Base-by-base conservation (phyloP, 1,140 invertebrate genomes). In the Akabosia matsudoensis region DNA sequence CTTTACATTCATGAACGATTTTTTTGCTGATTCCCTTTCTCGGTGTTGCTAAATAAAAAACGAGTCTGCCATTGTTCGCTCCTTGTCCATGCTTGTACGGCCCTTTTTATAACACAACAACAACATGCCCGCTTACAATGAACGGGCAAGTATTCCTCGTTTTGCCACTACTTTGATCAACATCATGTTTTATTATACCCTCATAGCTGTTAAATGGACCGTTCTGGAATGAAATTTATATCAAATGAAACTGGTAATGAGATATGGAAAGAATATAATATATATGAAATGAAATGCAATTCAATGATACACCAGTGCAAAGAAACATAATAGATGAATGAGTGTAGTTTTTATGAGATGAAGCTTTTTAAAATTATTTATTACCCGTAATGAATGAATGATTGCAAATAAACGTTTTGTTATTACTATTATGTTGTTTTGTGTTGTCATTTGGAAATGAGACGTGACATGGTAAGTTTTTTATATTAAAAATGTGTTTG, bases 181-280 rank as follows among this genome's bases (percentile, higher is more conserved):
- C 54, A 61, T 61, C 54, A 61, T 22, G 54, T 2, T 56, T 22
- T n/a, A 22, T 7, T 13, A 67, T 67, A 30, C 61, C 61, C 31
- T 30, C 61, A 31, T 67, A n/a, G 22, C 61, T 67, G 61, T 22
- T 67, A 67, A 67, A 67, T 67, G 61, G 28, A 67, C 61, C 61
- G 31, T 67, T 67, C 61, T 67, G 7, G 24, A 67, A 61, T 61
- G 54, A 61, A 61, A 67, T 67, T 22, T 67, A 67, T 67, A 67
- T 67, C 24, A 67, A 67, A 30, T 13, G 61, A 30, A 67, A 30
- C 1, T 67, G 2, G 61, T 67, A 67, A 67, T 67, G 61, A 31
- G 61, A 67, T 31, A 31, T 31, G 22, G 31, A 67, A 67, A 31
- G 31, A 14, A 30, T 10, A 30, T 14, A 61, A 61, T n/a, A n/a